Evolutionary conservation across 1,140 invertebrate species (phyloP).

Genomic region (Lethocerus indicus): DNA sequence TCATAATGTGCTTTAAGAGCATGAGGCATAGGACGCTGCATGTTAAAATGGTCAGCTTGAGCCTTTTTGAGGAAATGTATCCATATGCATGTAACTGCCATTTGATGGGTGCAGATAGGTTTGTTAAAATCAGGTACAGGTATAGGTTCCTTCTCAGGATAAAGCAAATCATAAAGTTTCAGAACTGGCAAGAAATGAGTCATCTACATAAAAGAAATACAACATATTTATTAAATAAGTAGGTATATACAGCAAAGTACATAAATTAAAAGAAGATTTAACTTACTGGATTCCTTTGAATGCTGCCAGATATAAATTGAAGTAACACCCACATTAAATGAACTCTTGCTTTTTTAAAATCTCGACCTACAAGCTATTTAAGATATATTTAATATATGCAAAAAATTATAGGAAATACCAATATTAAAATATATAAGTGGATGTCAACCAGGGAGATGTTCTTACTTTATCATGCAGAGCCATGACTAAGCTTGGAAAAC

Average conservation of each 20-base stretch:
- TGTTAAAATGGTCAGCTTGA: constrained; percentile 58
- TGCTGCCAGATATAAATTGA: constrained; percentile 92
- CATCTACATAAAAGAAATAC: constrained; percentile 32
- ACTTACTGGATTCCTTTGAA: constrained; percentile 77
- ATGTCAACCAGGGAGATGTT: not conserved
- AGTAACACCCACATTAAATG: constrained; percentile 95
- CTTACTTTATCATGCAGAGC: constrained; percentile 68
- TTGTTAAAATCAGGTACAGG: constrained; percentile 78
- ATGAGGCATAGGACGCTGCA: constrained; percentile 61
- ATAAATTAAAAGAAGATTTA: not conserved
- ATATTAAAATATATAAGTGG: not conserved
- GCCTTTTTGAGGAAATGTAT: constrained; percentile 90
- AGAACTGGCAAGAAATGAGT: constrained; percentile 81
- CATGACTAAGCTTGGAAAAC: constrained; percentile 81
- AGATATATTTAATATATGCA: constrained; percentile 5
- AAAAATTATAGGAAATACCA: not conserved
- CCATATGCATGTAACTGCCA: constrained; percentile 92
- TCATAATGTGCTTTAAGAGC: constrained; percentile 73
- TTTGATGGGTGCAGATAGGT: constrained; percentile 72
- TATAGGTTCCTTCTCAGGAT: constrained; percentile 78
- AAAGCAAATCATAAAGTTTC: constrained; percentile 79
- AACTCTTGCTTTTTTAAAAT: constrained; percentile 76
- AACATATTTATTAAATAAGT: constrained; percentile 2
- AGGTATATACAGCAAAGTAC: not conserved
- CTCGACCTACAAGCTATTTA: constrained; percentile 48